Evolutionary conservation across 2,797 vertebrate genomes (phyloP).

Genomic region (Notolabrus celidotus): DNA sequence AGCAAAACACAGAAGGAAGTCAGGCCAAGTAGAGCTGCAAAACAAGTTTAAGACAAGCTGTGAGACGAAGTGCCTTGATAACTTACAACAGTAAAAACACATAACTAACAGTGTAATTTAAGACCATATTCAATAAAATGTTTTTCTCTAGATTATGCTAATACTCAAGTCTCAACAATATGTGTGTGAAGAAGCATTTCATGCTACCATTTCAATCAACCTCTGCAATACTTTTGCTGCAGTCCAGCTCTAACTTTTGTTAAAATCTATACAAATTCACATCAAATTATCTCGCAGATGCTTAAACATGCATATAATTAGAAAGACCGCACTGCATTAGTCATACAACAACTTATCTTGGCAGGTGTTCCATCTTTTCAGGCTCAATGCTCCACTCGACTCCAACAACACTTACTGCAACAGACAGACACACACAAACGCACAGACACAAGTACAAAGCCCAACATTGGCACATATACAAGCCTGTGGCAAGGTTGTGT

Average conservation of each 20-base stretch:
- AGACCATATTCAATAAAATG: too few relatives aligned
- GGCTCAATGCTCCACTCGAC: not conserved
- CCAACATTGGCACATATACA: conserved; percentile 14
- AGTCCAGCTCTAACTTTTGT: not conserved
- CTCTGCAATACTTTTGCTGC: not conserved
- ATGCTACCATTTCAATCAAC: not conserved
- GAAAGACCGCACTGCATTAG: not conserved
- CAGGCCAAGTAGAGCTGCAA: too few relatives aligned
- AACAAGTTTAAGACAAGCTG: too few relatives aligned
- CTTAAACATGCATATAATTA: not conserved
- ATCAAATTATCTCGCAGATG: not conserved
- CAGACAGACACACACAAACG: not conserved
- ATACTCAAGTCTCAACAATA: not conserved
- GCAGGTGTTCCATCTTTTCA: conserved; percentile 6
- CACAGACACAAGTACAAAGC: not conserved
- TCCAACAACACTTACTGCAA: not conserved
- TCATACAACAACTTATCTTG: not conserved
- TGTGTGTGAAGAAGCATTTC: not conserved
- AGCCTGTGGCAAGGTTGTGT: conserved; percentile 32
- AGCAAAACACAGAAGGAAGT: too few relatives aligned
- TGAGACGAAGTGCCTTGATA: too few relatives aligned
- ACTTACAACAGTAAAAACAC: too few relatives aligned
- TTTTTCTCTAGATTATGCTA: not conserved
- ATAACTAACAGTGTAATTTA: too few relatives aligned
- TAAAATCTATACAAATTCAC: not conserved